Conservation (phyloP, 2,797 vertebrate genomes). For the Sphaeramia orbicularis region DNA sequence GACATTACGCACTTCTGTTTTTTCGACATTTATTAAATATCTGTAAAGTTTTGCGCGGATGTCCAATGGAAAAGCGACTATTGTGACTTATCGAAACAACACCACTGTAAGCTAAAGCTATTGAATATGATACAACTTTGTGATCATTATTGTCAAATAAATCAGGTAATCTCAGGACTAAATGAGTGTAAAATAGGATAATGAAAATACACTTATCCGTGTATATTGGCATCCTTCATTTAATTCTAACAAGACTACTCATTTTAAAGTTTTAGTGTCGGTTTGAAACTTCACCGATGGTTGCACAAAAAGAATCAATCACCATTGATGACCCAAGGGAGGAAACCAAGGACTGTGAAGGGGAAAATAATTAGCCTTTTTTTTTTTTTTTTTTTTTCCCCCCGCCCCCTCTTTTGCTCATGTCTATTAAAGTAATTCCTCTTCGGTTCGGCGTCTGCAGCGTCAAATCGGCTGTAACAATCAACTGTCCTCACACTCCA, state of each 20-base stretch:
- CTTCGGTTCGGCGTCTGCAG: slow-evolving; percentile 49
- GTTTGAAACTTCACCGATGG: slow-evolving; percentile 52
- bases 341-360: slow-evolving; percentile 69
- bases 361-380: slow-evolving; percentile 75
- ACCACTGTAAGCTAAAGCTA: background rate
- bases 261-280: slow-evolving; percentile 54
- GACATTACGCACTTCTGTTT: no score
- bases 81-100: no score
- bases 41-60: no score
- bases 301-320: slow-evolving; percentile 68
- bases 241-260: slow-evolving; percentile 19
- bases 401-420: slow-evolving; percentile 48
- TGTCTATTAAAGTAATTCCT: slow-evolving; percentile 74
- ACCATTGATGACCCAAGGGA: slow-evolving; percentile 63
- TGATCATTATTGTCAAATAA: background rate
- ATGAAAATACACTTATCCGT: slow-evolving; percentile 12
- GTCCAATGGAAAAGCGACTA: no score
- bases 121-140: background rate
- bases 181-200: slow-evolving; percentile 5
- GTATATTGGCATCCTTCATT: slow-evolving; percentile 4
- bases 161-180: background rate
- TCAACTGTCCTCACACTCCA: slow-evolving; percentile 79
- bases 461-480: slow-evolving; percentile 78
- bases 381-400: no score
- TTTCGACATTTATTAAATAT: no score